Percentiles rank a stretch among this genome's conserved stretches.
These are phyloP conservation scores for Serilophus lunatus DNA, from an alignment of 2,113 vertebrate species.

Conservation along the genomic window DNA sequence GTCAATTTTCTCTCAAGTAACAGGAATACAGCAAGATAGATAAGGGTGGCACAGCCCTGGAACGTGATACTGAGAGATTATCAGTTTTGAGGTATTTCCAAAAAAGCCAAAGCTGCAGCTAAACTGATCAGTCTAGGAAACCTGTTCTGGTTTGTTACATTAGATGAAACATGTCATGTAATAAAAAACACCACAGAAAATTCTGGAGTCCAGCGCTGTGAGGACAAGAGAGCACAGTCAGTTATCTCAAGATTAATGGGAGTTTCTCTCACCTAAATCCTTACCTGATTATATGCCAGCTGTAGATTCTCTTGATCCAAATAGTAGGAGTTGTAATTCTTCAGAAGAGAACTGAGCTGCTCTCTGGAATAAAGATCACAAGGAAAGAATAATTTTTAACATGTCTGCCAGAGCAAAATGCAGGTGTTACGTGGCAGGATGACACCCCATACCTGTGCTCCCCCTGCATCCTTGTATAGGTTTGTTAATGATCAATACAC, in stretches of 20 bases:
- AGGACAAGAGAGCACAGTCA: neutral
- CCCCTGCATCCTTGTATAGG: neutral
- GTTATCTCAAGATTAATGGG: neutral
- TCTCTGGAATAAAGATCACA: constrained; percentile 55
- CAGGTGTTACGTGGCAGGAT: neutral
- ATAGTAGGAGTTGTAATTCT: constrained; percentile 77
- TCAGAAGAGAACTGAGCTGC: constrained; percentile 72
- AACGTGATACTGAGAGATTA: neutral
- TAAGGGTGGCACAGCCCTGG: neutral
- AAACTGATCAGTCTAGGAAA: neutral
- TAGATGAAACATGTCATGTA: neutral
- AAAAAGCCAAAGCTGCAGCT: neutral
- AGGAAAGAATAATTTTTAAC: neutral
- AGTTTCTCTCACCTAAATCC: neutral
- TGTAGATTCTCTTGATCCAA: constrained; percentile 76
- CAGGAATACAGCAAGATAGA: neutral
- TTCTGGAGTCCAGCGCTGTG: neutral
- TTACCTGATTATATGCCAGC: constrained; percentile 70
- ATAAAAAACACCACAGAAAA: neutral
- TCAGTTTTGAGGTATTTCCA: neutral
- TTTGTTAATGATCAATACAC: neutral
- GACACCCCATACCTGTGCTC: neutral
- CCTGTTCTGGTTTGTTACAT: neutral
- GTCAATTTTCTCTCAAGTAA: rapidly evolving
- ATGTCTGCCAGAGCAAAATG: neutral